A percentile compares a stretch with the other conserved stretches of the same genome.
Evolutionary conservation across 2,888 invertebrate genomes (phyloP).

Genomic region (Nemoura dubitans): DNA sequence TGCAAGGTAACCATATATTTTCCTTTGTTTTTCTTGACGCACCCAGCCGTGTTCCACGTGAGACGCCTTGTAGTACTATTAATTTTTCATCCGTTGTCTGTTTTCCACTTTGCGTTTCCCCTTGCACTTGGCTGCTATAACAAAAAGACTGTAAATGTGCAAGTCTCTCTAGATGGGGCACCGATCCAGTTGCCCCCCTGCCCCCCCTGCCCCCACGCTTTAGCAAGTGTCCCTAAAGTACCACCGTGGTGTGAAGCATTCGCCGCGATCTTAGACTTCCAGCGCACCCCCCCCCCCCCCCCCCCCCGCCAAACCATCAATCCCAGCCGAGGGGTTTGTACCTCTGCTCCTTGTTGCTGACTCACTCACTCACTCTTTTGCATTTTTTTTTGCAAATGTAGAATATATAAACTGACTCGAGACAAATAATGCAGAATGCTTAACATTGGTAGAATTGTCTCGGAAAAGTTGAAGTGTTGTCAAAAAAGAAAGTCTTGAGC

Average conservation of each 20-base stretch:
- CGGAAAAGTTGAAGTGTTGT: not conserved
- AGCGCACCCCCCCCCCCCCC: not conserved
- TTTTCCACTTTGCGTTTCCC: not conserved
- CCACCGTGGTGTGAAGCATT: not conserved
- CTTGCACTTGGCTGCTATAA: not conserved
- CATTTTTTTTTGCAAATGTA: not conserved
- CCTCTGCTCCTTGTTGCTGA: not conserved
- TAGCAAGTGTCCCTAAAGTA: constrained; percentile 28
- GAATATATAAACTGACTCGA: not conserved
- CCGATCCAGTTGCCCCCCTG: constrained; percentile 24
- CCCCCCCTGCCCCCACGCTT: not conserved
- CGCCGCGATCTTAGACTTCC: not conserved
- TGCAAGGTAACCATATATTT: not conserved
- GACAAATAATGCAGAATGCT: not conserved
- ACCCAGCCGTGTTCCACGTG: not conserved
- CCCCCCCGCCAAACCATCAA: too few relatives aligned
- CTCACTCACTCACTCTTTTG: too few relatives aligned
- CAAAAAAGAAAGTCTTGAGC: not conserved
- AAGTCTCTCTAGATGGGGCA: constrained; percentile 24
- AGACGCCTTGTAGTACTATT: not conserved
- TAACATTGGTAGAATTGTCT: not conserved
- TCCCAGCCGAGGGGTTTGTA: not conserved
- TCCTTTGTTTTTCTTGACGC: not conserved
- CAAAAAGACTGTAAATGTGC: not conserved
- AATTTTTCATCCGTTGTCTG: not conserved